Conservation (phyloP, 2,888 invertebrate species). For the Caradrina kadenii region DNA sequence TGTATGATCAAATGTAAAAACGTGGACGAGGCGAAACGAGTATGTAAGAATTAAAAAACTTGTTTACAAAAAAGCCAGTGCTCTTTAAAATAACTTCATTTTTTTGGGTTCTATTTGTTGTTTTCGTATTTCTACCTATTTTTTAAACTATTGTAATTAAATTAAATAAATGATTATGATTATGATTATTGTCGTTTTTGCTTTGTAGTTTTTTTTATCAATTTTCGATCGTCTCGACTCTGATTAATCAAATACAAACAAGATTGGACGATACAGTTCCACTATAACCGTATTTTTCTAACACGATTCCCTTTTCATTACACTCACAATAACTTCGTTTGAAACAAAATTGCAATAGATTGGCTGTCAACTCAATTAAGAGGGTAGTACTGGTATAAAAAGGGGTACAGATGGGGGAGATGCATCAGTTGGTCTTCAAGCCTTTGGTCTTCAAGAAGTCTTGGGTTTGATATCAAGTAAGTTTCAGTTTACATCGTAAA, state of each 20-base stretch:
- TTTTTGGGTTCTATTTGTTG: too few relatives aligned
- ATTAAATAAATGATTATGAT: too few relatives aligned
- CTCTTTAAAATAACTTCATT: too few relatives aligned
- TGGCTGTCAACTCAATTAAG: slow-evolving; percentile 41
- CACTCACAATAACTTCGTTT: slow-evolving; percentile 28
- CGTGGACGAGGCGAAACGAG: too few relatives aligned
- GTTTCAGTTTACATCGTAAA: slow-evolving; percentile 9
- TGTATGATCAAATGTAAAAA: too few relatives aligned
- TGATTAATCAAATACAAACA: slow-evolving; percentile 18
- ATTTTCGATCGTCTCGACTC: slow-evolving; percentile 1
- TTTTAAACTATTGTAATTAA: too few relatives aligned
- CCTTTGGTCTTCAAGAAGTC: slow-evolving; percentile 20
- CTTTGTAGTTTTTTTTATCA: neutral
- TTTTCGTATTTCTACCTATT: too few relatives aligned
- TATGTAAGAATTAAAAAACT: too few relatives aligned
- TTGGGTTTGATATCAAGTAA: slow-evolving; percentile 22
- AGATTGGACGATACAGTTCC: neutral
- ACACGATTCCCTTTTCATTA: slow-evolving; percentile 31
- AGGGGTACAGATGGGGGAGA: neutral
- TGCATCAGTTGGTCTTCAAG: slow-evolving; percentile 54
- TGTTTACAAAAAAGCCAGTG: too few relatives aligned
- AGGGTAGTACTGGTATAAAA: slow-evolving; percentile 52
- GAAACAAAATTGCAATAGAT: slow-evolving; percentile 49
- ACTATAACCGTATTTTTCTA: slow-evolving; percentile 33
- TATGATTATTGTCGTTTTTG: too few relatives aligned